Base-by-base conservation (phyloP, 2,888 invertebrate species). In the Sphaeridia pumilis region DNA sequence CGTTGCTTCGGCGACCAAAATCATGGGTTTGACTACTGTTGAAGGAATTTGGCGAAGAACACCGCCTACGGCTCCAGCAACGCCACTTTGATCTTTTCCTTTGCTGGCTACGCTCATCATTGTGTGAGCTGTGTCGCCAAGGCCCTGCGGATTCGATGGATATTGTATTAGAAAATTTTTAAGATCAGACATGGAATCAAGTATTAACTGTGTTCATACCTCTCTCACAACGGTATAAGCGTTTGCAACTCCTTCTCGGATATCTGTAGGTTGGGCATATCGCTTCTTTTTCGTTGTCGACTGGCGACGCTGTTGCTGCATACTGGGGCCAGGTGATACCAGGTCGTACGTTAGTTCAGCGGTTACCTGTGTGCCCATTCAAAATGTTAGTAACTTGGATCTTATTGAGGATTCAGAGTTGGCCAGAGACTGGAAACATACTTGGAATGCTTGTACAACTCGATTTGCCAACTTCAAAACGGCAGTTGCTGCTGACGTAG, bases 271-370 rank as follows among this genome's bases (percentile, higher is more conserved):
- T 59, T 84, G 83, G 43, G 77, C 76, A 52, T 83, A 78, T 45
- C 83, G 76, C 68, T 82, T 81, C 63, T 77, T 77, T 41, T 80
- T 77, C 76, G 38, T 71, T 12, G 59, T 59, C 2, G 62, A 61
- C 25, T 52, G 55, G 36, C 59, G 36, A 48, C 61, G 36, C 31
- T 60, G 54, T 38, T 62, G 62, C 28, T 64, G 61, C 4, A 84
- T 79, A 69, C 84, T 83, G n/a, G 88, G 90, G 0, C 88, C 88
- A 1, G 93, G 90, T 4, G 90, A 90, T 52, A 95, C 78, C 84
- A 95, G 87, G 69, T 94, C 93, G 71, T 88, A 92, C 1, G 92
- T 88, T 0, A 89, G 85, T 71, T 93, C 93, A 1, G 94, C 94
- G 24, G 88, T 87, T 56, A 86, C 82, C 85, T 88, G 72, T n/a